Evolutionary conservation across 2,113 vertebrate genomes (phyloP), one percentile per base, ranked within the genome.

Genomic region (Zapornia atra): DNA sequence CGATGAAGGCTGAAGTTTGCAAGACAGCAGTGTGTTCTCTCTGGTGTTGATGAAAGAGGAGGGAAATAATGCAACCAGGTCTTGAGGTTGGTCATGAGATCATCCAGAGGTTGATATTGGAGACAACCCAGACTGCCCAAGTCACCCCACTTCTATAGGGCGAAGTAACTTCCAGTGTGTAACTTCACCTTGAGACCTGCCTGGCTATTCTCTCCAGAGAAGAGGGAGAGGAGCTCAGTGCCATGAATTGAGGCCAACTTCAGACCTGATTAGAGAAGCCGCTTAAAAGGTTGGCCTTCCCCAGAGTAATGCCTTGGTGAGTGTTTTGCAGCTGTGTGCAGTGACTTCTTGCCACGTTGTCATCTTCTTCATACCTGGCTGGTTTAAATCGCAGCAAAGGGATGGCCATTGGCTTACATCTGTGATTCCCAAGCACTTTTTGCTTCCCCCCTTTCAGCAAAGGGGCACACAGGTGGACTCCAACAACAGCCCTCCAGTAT

Each of bases 81-180:
- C 31, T 65, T 79, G 56, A 69, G 9, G 22, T 15, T 38, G 40
- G 38, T 48, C 26, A 3, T 75, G 38, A 64, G 29, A 22, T 70
- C 29, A 54, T 56, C 19, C 56, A 65, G 80, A 76, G 21, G 10
- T 1, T 80, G 42, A 22, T 59, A 36, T 17, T 44, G 42, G 73
- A 80, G 61, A 36, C 33, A 69, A 57, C 33, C 3, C 8, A 50
- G 56, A 56, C 63, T 80, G 22, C 44, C 48, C 1, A 2, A 68
- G 29, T 46, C 42, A 88, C 48, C 20, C 25, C 36, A 34, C 22
- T 86, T 86, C 26, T 61, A 5, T 4, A 66, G 34, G 51, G 25
- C 46, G 60, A 60, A 71, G 65, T 54, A 60, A 36, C 29, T 50
- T 9, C 57, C 1, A 0, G 3, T 22, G 34, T 1, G 0, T 87